phyloP scores from a whole-genome alignment of 2,888 invertebrate genomes.

The Punctoribates punctum region DNA sequence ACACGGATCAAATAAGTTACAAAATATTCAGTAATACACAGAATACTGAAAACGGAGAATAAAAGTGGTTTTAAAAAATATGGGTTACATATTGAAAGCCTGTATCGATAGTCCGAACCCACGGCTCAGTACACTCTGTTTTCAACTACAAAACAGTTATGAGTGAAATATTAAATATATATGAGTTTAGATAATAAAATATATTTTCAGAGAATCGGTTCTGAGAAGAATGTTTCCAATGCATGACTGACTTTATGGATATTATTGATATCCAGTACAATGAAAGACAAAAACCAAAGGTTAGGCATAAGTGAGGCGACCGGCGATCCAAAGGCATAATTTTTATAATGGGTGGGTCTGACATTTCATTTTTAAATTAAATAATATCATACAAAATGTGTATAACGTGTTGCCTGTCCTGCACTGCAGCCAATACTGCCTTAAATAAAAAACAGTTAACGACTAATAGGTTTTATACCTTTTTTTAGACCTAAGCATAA shows the following conservation, averaged over 20 bases:
- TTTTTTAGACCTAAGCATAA: background rate
- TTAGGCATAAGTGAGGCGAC: background rate
- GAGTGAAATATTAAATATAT: background rate
- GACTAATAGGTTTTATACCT: slow-evolving; percentile 34
- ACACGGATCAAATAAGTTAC: background rate
- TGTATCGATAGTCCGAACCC: background rate
- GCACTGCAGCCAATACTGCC: background rate
- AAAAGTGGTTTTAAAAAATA: background rate
- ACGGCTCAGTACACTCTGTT: background rate
- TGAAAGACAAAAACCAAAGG: background rate
- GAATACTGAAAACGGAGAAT: too few relatives aligned
- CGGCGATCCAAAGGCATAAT: background rate
- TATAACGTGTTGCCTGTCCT: background rate
- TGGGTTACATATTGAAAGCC: background rate
- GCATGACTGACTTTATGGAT: slow-evolving; percentile 28
- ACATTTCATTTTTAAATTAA: slow-evolving; percentile 37
- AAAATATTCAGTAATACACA: slow-evolving; percentile 1
- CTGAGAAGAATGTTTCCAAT: background rate
- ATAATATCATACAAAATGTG: background rate
- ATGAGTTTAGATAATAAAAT: slow-evolving; percentile 29
- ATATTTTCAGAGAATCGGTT: background rate
- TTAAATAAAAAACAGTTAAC: slow-evolving; percentile 28
- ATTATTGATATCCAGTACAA: slow-evolving; percentile 14
- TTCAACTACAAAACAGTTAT: background rate
- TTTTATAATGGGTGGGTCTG: slow-evolving; percentile 36